Evolutionary conservation across 2,797 vertebrate genomes (phyloP).

Genomic region (Helicolenus hilgendorfi): DNA sequence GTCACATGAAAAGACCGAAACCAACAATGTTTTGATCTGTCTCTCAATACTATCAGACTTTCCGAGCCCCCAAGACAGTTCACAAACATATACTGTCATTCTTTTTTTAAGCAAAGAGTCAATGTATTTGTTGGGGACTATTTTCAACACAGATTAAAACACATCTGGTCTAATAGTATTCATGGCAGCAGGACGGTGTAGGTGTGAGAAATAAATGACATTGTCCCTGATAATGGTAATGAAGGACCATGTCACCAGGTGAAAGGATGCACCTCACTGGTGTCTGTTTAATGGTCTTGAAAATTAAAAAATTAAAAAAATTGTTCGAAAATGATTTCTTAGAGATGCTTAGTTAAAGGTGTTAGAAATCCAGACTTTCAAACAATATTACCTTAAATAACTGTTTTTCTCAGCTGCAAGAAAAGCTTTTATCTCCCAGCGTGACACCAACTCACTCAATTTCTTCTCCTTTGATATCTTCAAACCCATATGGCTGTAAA

Average conservation of each 20-base stretch:
- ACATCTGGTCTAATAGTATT: background rate
- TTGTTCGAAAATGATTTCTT: background rate
- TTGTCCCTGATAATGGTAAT: background rate
- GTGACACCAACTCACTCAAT: constrained; percentile 4
- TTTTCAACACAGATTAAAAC: background rate
- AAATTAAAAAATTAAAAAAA: too few species aligned
- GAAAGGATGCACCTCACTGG: background rate
- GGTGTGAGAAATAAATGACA: background rate
- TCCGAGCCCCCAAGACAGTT: background rate
- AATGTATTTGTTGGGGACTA: too few species aligned
- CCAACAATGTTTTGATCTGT: background rate
- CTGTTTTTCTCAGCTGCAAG: background rate
- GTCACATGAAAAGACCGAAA: background rate
- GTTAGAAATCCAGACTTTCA: background rate
- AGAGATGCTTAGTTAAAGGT: background rate
- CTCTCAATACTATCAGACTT: background rate
- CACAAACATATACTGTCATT: background rate
- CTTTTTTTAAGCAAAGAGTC: background rate
- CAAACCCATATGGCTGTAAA: background rate
- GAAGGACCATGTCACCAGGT: background rate
- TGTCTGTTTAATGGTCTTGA: background rate
- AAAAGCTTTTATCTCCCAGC: background rate
- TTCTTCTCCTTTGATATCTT: constrained; percentile 9
- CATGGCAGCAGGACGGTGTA: background rate
- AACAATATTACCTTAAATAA: background rate